Evolutionary conservation across 1,140 invertebrate species (phyloP), one percentile per base, ranked within the genome.

Genomic region (Arion vulgaris): DNA sequence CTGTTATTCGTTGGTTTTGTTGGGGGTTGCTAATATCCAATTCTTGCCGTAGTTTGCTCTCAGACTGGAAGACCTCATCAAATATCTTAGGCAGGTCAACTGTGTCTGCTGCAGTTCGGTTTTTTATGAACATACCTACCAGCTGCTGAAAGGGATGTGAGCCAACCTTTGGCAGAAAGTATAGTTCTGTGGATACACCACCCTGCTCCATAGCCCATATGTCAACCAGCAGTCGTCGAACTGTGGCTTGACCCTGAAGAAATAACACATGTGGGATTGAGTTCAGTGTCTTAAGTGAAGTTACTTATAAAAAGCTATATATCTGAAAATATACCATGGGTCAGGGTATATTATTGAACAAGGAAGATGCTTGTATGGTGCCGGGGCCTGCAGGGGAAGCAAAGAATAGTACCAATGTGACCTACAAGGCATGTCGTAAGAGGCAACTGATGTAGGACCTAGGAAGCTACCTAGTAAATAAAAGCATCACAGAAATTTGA

Each of bases 71-170:
- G 17, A 79, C 1, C 57, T 66, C 57, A 9, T 53, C 9, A 9
- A 76, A 53, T 26, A 76, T 49, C 26, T 36, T 51, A 19, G 74
- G 32, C 32, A 79, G 0, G 36, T 34, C 13, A 1, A 36, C 9
- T 19, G 1, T 7, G 11, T 38, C 57, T 17, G 38, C 57, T 0
- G 26, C 53, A 7, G 76, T 79, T 17, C n/a, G 66, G 76, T 79
- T 79, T 32, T 45, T 79, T n/a, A 79, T 41, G 28, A 66, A 66
- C 53, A 79, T 79, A 1, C 76, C 76, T 17, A 79, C 28, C 57
- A 79, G 15, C 2, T 17, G 11, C 23, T 41, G 74, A 49, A 49
- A 76, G 34, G 76, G 76, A 23, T 34, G 39, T 28, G 28, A 53
- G 45, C 39, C 28, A 34, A 49, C 1, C 36, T 79, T 68, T 53